Evolutionary conservation across 2,797 vertebrate genomes (phyloP), one percentile per base, ranked within the genome.

Genomic region (Microtus obscurus): DNA sequence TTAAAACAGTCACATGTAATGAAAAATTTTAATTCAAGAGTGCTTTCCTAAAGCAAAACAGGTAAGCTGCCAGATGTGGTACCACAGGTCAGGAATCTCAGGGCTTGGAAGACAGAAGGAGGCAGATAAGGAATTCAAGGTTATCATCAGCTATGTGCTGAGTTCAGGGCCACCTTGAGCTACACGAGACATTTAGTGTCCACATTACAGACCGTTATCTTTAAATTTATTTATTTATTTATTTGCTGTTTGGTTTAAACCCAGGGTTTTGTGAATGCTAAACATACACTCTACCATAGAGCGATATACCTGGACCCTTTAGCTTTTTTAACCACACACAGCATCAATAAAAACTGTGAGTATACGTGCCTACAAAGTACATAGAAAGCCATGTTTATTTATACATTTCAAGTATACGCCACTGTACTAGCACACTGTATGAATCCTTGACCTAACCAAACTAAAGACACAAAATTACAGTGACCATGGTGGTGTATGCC

Each of bases 11-110:
- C 37, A 63, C 48, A 10, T 74, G 8, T 53, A 53, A 53, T 53
- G 14, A 53, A 87, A 80, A 23, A 40, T 87, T 96, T 83, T 80
- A 88, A 78, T 91, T 90, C 73, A 71, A 91, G 25, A 80, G 71
- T 91, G n/a, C 1, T 77, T 94, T 89, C 53, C 78, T 91, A 65
- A 94, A 40, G 74, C 53, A 59, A 73, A 87, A 59, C n/a, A 21
- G 37, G 23, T 31, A 31, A 61, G 34, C 19, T 23, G 53, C 29
- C 53, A 43, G 67, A 4, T 31, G 3, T 34, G 56, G 17, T 76
- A 37, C 12, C 53, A 76, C 87, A 45, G 43, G 53, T 17, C 37
- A 61, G 37, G 19, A 76, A 61, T 76, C 17, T 59, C 51, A 74
- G 71, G 31, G 17, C 25, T 88, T 76, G 11, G 56, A 43, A 59